Evolutionary conservation across 1,140 invertebrate genomes (phyloP).

Genomic region (Bombus pascuorum): DNA sequence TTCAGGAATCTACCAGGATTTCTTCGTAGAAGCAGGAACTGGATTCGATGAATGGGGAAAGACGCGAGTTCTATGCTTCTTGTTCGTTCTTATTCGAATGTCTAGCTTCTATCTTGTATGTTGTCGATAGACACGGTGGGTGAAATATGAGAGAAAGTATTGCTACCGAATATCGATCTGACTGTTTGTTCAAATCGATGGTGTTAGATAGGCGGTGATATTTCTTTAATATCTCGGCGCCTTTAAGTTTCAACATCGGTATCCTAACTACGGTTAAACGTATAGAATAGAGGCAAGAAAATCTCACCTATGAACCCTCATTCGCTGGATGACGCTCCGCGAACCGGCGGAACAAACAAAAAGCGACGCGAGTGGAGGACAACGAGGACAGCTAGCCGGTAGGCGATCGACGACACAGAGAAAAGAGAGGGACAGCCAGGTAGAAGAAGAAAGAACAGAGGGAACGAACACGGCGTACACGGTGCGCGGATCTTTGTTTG

Average conservation of each 20-base stretch:
- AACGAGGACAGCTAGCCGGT: not conserved
- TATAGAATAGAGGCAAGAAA: not conserved
- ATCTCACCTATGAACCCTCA: conserved; percentile 16
- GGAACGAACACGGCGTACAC: conserved; percentile 20
- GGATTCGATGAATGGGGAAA: not conserved
- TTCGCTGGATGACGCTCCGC: not conserved
- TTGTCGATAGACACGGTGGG: not conserved
- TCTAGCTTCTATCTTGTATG: not conserved
- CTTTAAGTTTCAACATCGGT: too few species aligned
- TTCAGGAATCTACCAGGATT: not conserved
- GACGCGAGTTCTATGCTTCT: not conserved
- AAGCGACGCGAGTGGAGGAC: conserved; percentile 25
- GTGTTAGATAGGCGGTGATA: too few species aligned
- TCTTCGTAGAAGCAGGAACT: not conserved
- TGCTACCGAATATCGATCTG: too few species aligned
- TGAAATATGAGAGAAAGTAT: too few species aligned
- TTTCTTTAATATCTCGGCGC: too few species aligned
- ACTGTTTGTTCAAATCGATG: too few species aligned
- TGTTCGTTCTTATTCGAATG: not conserved
- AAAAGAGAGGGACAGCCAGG: not conserved
- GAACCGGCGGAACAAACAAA: conserved; percentile 13
- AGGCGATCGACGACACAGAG: not conserved
- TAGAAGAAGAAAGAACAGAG: not conserved
- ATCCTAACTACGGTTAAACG: not conserved
- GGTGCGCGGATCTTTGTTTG: conserved; percentile 45